These are phyloP conservation scores for Raja brachyura DNA, from an alignment of 2,113 vertebrate species.

Conservation along the genomic window DNA sequence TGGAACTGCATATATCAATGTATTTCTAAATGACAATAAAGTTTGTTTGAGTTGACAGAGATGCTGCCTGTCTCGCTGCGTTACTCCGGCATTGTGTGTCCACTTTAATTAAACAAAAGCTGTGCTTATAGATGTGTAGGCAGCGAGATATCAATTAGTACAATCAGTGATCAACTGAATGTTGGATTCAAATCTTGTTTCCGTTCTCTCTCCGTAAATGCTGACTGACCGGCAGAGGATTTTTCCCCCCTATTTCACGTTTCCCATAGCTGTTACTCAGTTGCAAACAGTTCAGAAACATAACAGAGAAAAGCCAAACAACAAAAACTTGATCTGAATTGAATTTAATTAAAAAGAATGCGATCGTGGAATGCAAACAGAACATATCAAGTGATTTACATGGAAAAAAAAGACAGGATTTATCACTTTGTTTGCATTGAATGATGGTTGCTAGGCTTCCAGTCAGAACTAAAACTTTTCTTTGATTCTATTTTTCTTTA, in stretches of 20 bases:
- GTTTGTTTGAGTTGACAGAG: too few species aligned
- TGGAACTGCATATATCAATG: too few species aligned
- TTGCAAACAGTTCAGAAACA: not conserved
- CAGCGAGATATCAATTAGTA: not conserved
- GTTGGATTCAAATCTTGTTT: not conserved
- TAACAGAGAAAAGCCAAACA: not conserved
- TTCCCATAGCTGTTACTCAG: not conserved
- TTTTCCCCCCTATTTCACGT: too few species aligned
- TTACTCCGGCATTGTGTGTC: too few species aligned
- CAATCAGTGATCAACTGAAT: not conserved
- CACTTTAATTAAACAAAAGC: not conserved
- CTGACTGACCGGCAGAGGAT: too few species aligned
- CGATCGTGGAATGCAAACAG: not conserved
- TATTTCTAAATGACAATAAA: too few species aligned
- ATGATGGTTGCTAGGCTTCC: constrained; percentile 14
- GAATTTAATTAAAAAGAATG: not conserved
- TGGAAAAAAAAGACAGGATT: not conserved
- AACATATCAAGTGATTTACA: not conserved
- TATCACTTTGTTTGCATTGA: constrained; percentile 1
- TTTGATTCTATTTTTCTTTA: constrained; percentile 2
- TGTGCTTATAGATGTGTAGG: not conserved
- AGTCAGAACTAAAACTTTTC: constrained; percentile 31
- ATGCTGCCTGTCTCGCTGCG: too few species aligned
- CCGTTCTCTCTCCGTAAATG: too few species aligned
- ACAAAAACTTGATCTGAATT: not conserved